Base-by-base conservation (phyloP, 2,797 vertebrate species). In the Xenopus petersii region DNA sequence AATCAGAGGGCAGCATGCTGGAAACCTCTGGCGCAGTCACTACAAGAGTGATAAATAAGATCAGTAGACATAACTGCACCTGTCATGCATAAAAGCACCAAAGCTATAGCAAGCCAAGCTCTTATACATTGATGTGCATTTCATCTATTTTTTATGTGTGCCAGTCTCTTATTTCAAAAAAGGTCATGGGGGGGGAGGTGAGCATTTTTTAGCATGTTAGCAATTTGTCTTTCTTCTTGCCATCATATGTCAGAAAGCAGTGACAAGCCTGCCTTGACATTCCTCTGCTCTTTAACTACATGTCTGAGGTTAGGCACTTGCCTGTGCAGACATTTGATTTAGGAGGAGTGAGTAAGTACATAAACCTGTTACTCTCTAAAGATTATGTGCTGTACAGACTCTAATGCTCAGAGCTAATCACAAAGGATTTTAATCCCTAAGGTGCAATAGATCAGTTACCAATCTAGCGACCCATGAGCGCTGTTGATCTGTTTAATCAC, bases 381-480 rank as follows among this genome's bases (percentile, higher is more conserved):
- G 76, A 74, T 79, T 79, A 78, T 73, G 55, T 74, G 56, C 70
- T 67, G 70, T 79, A 73, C 70, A 71, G 15, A 73, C 54, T 78
- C 66, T 73, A 79, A 73, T 70, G 47, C 54, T 63, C 60, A 74
- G 66, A 66, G 76, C 51, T 79, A 74, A 79, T 79, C 71, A 79
- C 76, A 74, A 74, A 79, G 83, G 84, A 87, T 84, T 86, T 86
- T 84, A 84, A 86, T 85, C 83, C 86, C 74, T 48, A 82, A 79
- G 85, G 87, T 86, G 71, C 65, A 74, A 79, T 79, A 74, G 88
- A 88, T 87, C 85, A 87, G 87, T 86, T 86, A 85, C 90, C 87
- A 89, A 88, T 85, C 87, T 85, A 85, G 87, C 87, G 80, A 86
- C 84, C 87, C 87, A 86, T 89, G 87, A 89, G 88, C 86, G 83